phyloP scores from a whole-genome alignment of 2,113 vertebrate genomes.

The Ancistrus triradiatus region DNA sequence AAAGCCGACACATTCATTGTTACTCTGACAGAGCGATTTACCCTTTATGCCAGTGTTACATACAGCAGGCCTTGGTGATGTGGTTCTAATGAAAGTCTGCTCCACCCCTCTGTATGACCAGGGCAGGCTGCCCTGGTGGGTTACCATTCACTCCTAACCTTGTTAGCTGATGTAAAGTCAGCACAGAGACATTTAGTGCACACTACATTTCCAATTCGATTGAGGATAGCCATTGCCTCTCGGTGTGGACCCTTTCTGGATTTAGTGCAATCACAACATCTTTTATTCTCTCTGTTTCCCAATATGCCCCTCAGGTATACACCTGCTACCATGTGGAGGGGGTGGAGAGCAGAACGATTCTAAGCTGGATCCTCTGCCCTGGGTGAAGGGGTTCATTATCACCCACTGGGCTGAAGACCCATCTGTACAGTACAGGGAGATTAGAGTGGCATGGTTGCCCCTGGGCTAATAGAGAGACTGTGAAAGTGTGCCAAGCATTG shows the following conservation, averaged over 20 bases:
- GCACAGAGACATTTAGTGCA: slow-evolving; percentile 18
- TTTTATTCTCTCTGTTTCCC: background rate
- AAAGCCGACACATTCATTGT: slow-evolving; percentile 10
- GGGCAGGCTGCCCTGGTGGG: slow-evolving; percentile 24
- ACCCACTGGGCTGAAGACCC: slow-evolving; percentile 13
- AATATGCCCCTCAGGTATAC: slow-evolving; percentile 14
- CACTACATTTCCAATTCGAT: slow-evolving; percentile 34
- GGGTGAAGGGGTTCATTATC: slow-evolving; percentile 29
- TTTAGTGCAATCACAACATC: slow-evolving; percentile 18
- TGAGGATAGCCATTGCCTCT: slow-evolving; percentile 27
- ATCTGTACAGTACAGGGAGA: slow-evolving; percentile 23
- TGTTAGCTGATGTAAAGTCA: slow-evolving; percentile 22
- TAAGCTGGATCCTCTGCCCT: slow-evolving; percentile 26
- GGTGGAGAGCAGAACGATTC: background rate
- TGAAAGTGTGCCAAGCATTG: slow-evolving; percentile 10
- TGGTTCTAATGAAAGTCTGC: slow-evolving; percentile 25
- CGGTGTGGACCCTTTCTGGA: slow-evolving; percentile 9
- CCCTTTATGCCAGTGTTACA: slow-evolving; percentile 6
- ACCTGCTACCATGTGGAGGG: slow-evolving; percentile 15
- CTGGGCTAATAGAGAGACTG: background rate
- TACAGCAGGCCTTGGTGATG: background rate
- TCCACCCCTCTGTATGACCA: slow-evolving; percentile 14
- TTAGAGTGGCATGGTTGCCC: slow-evolving; percentile 8
- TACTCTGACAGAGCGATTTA: slow-evolving; percentile 29
- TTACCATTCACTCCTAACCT: slow-evolving; percentile 17